Conservation (phyloP, 2,113 vertebrate genomes). For the Anseranas semipalmata region DNA sequence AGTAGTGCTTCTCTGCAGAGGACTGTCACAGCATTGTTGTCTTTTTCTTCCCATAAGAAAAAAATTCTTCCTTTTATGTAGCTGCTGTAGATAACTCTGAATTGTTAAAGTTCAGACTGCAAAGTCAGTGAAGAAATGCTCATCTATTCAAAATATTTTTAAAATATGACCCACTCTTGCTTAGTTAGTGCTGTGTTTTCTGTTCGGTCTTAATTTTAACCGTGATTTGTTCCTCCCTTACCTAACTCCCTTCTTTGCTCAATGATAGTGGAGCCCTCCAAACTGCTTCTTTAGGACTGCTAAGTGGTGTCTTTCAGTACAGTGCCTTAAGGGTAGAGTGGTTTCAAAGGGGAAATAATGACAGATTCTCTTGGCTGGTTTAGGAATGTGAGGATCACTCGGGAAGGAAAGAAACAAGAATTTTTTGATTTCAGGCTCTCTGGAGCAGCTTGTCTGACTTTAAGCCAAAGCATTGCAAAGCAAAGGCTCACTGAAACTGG, state of each 20-base stretch:
- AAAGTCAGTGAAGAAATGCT: not conserved
- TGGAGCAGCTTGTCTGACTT: not conserved
- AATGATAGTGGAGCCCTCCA: not conserved
- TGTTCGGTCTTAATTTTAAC: not conserved
- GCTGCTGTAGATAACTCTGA: not conserved
- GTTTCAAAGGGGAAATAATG: conserved; percentile 23
- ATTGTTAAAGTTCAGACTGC: not conserved
- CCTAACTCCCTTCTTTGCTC: not conserved
- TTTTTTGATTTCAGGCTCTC: not conserved
- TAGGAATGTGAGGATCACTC: conserved; percentile 2
- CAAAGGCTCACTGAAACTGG: not conserved
- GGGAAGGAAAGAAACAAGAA: not conserved
- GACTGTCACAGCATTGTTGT: not conserved
- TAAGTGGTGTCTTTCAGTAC: not conserved
- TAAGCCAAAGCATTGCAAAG: not conserved
- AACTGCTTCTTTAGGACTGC: not conserved
- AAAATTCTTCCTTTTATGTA: not conserved
- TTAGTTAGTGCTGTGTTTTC: not conserved
- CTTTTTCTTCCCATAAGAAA: not conserved
- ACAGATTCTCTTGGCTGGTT: not conserved
- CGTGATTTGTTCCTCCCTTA: not conserved
- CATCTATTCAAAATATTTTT: not conserved
- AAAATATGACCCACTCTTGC: not conserved
- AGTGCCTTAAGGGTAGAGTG: not conserved
- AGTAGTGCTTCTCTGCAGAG: not conserved